Conservation (phyloP, 2,888 invertebrate genomes). For the Siphlonurus alternatus region DNA sequence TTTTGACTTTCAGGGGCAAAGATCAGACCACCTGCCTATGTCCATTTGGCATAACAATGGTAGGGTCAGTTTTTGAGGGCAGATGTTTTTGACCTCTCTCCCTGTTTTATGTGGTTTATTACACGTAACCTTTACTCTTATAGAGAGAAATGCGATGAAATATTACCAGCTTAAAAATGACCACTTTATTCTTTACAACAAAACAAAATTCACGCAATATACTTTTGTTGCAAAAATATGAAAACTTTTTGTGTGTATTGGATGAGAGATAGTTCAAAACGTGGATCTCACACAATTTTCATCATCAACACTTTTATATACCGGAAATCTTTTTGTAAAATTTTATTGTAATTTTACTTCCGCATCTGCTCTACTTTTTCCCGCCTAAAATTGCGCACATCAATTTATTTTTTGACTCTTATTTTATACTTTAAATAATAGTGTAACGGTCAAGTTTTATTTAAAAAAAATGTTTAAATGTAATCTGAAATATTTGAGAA, state of each 20-base stretch:
- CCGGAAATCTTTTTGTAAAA: background rate
- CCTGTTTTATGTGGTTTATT: background rate
- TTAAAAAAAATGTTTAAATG: too few species aligned
- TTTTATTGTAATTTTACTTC: too few species aligned
- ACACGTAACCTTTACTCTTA: background rate
- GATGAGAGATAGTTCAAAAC: background rate
- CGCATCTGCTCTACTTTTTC: background rate
- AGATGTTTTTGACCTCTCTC: background rate
- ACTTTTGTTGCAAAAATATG: background rate
- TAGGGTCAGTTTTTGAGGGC: background rate
- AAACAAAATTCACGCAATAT: background rate
- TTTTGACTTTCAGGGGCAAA: background rate
- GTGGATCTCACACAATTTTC: background rate
- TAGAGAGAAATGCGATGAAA: background rate
- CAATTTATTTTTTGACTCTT: background rate
- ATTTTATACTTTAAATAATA: too few species aligned
- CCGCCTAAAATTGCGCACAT: background rate
- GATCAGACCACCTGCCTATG: constrained; percentile 3
- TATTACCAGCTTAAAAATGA: background rate
- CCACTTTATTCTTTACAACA: background rate
- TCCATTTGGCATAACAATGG: background rate
- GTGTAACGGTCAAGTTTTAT: background rate
- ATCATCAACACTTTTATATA: background rate
- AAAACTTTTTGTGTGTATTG: background rate
- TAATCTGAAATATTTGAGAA: too few species aligned